These are phyloP conservation scores for Petrocephalus schoutedeni DNA, from an alignment of 2,797 vertebrate genomes.

Conservation along the genomic window DNA sequence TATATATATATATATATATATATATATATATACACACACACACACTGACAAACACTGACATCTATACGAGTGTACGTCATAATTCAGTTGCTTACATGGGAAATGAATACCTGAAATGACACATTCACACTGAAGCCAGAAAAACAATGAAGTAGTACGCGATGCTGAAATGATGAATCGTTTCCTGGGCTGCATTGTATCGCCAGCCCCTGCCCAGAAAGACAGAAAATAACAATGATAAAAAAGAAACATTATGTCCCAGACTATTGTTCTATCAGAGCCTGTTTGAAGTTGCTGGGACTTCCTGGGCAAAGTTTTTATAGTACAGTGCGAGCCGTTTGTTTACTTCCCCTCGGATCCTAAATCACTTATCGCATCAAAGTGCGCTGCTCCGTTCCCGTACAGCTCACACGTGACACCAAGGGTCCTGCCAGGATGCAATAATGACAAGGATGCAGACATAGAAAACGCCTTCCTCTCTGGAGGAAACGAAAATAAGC, in stretches of 20 bases:
- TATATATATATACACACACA: not conserved
- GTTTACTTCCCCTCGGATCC: constrained; percentile 58
- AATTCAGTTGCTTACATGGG: not conserved
- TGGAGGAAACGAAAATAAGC: constrained; percentile 48
- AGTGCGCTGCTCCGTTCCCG: constrained; percentile 52
- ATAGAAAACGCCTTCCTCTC: constrained; percentile 57
- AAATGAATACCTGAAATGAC: constrained; percentile 20
- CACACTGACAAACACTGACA: not conserved
- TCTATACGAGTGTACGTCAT: not conserved
- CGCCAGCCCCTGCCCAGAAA: constrained; percentile 17
- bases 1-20: no score
- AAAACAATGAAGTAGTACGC: constrained; percentile 19
- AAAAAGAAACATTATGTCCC: constrained; percentile 42
- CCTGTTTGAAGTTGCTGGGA: constrained; percentile 61
- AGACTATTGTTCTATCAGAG: constrained; percentile 56
- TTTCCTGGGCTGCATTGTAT: constrained; percentile 43
- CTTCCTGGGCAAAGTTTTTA: constrained; percentile 57
- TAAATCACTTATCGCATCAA: constrained; percentile 74
- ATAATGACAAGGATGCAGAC: constrained; percentile 65
- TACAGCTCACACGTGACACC: constrained; percentile 51
- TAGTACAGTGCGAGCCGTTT: constrained; percentile 60
- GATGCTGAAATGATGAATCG: constrained; percentile 37
- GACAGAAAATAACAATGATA: constrained; percentile 41
- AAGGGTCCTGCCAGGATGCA: constrained; percentile 52
- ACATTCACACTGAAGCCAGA: not conserved